Percentiles rank a stretch among this genome's conserved stretches.
Conservation (phyloP, 2,113 vertebrate species). For the Cynopterus brachyotis region DNA sequence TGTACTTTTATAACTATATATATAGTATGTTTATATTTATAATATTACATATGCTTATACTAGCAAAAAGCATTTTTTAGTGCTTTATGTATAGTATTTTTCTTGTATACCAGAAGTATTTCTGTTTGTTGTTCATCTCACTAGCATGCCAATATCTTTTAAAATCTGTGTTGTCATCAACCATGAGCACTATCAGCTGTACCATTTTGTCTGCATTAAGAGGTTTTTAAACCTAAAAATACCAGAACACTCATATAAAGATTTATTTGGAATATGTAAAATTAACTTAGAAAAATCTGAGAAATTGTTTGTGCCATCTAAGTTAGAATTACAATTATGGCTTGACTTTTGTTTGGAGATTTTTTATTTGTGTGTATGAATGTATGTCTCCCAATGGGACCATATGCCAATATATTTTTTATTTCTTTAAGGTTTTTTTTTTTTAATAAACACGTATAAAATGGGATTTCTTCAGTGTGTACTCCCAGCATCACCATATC, state of each 20-base stretch:
- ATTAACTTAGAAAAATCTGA: not conserved
- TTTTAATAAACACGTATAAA: not conserved
- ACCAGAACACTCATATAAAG: not conserved
- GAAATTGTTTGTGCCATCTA: not conserved
- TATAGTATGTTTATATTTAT: not conserved
- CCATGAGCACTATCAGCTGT: not conserved
- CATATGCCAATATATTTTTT: not conserved
- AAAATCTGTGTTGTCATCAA: not conserved
- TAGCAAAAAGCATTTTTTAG: not conserved
- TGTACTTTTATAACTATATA: not conserved
- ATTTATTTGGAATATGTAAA: conserved; percentile 22
- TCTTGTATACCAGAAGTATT: not conserved
- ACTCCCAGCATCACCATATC: not conserved
- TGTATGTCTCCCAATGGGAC: not conserved
- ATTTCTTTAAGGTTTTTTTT: not conserved
- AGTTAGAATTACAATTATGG: not conserved
- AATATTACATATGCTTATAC: not conserved
- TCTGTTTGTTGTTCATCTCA: not conserved
- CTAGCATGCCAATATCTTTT: not conserved
- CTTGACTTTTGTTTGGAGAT: not conserved
- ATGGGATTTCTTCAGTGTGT: not conserved
- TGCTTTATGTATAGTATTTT: not conserved
- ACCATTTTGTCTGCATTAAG: not conserved
- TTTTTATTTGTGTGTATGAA: not conserved
- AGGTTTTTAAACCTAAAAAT: not conserved